Evolutionary conservation across 2,888 invertebrate genomes (phyloP).

Genomic region (Rotaria macrura): DNA sequence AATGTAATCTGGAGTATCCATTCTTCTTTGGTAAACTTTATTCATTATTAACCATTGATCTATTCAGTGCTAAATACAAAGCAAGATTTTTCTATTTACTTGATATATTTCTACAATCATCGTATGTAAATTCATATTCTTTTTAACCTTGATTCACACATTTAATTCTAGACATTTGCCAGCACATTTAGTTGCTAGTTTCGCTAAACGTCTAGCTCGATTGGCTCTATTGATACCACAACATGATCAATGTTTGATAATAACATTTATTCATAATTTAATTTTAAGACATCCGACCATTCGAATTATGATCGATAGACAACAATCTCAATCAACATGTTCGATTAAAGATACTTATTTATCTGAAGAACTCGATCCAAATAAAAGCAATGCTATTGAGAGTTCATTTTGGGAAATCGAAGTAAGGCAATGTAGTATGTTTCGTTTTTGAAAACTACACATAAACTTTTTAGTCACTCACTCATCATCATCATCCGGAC

Average conservation of each 20-base stretch:
- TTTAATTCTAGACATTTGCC: conserved; percentile 66
- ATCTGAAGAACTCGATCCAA: conserved; percentile 36
- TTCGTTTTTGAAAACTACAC: not conserved
- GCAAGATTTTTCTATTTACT: conserved; percentile 74
- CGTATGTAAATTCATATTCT: conserved; percentile 55
- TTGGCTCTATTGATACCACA: conserved; percentile 72
- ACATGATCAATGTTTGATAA: conserved; percentile 39
- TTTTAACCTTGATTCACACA: conserved; percentile 14
- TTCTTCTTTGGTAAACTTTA: conserved; percentile 88
- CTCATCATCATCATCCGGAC: not conserved
- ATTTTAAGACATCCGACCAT: conserved; percentile 65
- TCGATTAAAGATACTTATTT: conserved; percentile 6
- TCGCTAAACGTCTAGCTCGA: conserved; percentile 74
- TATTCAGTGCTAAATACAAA: conserved; percentile 80
- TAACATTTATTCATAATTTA: conserved; percentile 68
- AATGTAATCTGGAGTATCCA: conserved; percentile 84
- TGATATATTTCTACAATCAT: conserved; percentile 80
- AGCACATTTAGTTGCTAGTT: conserved; percentile 78
- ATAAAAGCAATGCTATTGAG: conserved; percentile 67
- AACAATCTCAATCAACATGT: conserved; percentile 37
- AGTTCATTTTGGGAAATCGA: conserved; percentile 85
- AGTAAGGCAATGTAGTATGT: conserved; percentile 37
- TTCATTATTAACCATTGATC: conserved; percentile 76
- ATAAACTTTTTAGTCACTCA: not conserved
- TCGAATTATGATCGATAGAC: conserved; percentile 41